Percentiles rank a stretch among this genome's conserved stretches.
These are phyloP conservation scores for Promerops cafer DNA, from an alignment of 2,113 vertebrate genomes.

Conservation along the genomic window DNA sequence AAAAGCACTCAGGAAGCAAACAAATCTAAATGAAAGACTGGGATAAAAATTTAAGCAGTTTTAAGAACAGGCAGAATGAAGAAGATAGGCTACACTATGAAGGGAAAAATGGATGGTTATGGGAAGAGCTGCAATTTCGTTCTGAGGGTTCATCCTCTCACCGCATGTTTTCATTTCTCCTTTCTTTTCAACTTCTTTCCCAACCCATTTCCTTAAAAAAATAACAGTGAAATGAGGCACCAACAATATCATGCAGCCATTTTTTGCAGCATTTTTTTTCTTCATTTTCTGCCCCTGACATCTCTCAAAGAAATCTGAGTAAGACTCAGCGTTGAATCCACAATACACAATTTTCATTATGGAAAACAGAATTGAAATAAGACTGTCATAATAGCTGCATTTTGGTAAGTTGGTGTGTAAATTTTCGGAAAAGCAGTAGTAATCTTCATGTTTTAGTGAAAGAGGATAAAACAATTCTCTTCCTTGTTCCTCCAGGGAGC, in stretches of 20 bases:
- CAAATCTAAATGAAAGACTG: not conserved
- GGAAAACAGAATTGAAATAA: not conserved
- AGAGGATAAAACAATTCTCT: slow-evolving; percentile 29
- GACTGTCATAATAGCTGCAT: not conserved
- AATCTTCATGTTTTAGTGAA: not conserved
- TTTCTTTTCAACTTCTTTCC: not conserved
- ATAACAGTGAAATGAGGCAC: not conserved
- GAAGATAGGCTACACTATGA: not conserved
- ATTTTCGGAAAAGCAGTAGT: not conserved
- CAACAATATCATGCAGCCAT: not conserved
- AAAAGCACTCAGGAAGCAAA: not conserved
- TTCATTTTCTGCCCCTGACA: not conserved
- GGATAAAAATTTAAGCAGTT: not conserved
- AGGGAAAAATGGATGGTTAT: not conserved
- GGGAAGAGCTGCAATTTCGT: not conserved
- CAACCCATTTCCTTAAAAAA: not conserved
- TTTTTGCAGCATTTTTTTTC: not conserved
- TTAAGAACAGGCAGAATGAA: not conserved
- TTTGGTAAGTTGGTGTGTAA: not conserved
- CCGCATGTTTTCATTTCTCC: not conserved
- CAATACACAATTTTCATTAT: not conserved
- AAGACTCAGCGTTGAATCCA: rapidly evolving
- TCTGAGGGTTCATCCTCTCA: not conserved
- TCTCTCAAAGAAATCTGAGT: not conserved
- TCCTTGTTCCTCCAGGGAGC: slow-evolving; percentile 31